These are phyloP conservation scores for Sinocyclocheilus grahami DNA, from an alignment of 2,113 vertebrate species.

Conservation along the genomic window DNA sequence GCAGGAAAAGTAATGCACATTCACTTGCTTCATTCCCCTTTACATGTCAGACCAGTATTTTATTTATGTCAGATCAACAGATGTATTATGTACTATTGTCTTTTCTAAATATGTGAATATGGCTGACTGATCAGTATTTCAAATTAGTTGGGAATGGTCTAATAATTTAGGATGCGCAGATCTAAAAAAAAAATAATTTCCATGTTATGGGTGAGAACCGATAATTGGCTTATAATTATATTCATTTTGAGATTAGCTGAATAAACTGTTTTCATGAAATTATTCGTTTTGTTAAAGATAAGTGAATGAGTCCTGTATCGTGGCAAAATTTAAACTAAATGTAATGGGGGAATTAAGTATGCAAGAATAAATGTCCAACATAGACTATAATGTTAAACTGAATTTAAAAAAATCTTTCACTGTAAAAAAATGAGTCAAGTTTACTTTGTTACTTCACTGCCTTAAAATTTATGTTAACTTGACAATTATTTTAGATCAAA, in stretches of 20 bases:
- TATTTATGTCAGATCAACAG: background rate
- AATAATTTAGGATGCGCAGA: background rate
- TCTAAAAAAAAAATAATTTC: background rate
- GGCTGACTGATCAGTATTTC: background rate
- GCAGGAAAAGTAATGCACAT: conserved; percentile 62
- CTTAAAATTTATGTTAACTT: no score
- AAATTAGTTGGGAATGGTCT: background rate
- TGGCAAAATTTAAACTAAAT: no score
- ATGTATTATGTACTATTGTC: background rate
- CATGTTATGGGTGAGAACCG: no score
- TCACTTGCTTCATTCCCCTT: background rate
- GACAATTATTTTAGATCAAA: no score
- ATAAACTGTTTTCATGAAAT: no score
- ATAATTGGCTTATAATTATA: no score
- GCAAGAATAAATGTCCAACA: no score
- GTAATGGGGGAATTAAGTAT: no score
- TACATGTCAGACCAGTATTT: background rate
- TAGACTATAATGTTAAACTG: no score
- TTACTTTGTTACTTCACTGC: background rate
- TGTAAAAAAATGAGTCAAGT: background rate
- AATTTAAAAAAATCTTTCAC: no score
- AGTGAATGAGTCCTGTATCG: background rate
- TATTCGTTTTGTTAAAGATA: background rate
- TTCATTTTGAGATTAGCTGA: no score
- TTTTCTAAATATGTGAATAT: background rate